Base-by-base conservation (phyloP, 2,888 invertebrate species). In the Microplitis manilae region DNA sequence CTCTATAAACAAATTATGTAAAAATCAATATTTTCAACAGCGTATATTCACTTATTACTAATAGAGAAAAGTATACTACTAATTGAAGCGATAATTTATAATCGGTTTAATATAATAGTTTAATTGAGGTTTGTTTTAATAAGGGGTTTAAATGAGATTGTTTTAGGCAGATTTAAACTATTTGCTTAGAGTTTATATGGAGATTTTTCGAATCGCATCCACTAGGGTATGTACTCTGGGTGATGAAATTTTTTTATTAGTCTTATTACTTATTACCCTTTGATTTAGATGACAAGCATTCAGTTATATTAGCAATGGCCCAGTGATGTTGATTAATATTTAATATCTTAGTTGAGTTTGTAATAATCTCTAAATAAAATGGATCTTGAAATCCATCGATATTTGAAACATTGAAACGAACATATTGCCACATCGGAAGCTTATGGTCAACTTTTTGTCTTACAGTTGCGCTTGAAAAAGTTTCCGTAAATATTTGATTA, bases 271-370 rank as follows among this genome's bases (percentile, higher is more conserved):
- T 2, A 9, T 70, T 69, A 60, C 75, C 82, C 79, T 38, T 50
- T 17, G 20, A 20, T 20, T 20, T 20, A 20, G 20, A 20, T 30
- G 73, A 50, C 0, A 77, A 71, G 75, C 83, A 85, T 13, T 59
- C 41, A 13, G 79, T 84, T 39, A 86, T 20, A 8, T 81, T 81
- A 0, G 80, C 82, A 8, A 86, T 73, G 0, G 84, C 83, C 86
- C 85, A 86, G 5, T 81, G 76, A 8, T 79, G 60, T n/a, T 2
- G 2, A 13, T 20, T 38, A n/a, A 30, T 64, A 1, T 64, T 64
- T 1, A 62, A 60, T 7, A 39, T 62, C 7, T 68, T 64, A 7
- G 4, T 61, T 8, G 62, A 60, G 0, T 73, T 41, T 0, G 85
- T 81, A 4, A 72, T 60, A 5, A 86, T 76, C 41, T 73, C 41